phyloP scores from a whole-genome alignment of 2,113 vertebrate species.

The Ivindomyrus marchei region DNA sequence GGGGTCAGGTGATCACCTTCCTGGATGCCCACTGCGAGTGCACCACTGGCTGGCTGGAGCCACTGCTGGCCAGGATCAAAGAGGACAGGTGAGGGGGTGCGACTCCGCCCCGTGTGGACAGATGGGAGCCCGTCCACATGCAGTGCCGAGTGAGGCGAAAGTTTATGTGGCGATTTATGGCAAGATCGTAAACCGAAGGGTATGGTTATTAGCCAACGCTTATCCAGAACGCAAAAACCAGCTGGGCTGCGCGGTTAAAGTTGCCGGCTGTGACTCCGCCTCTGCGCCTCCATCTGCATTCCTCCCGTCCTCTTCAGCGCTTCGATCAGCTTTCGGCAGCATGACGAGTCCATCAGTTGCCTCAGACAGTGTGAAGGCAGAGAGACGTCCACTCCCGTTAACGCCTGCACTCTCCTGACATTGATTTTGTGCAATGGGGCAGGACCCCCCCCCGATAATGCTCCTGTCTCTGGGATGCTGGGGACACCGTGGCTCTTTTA shows the following conservation, averaged over 20 bases:
- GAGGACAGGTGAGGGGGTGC: constrained; percentile 62
- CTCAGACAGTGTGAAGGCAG: neutral
- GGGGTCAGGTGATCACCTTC: constrained; percentile 89
- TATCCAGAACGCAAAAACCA: neutral
- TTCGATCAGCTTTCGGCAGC: neutral
- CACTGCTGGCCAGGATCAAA: constrained; percentile 82
- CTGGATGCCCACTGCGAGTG: constrained; percentile 96
- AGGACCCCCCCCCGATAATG: neutral
- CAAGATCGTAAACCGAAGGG: neutral
- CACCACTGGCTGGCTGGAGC: constrained; percentile 88
- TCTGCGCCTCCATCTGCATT: neutral
- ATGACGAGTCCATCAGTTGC: neutral
- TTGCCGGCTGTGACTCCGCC: neutral
- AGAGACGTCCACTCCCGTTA: neutral
- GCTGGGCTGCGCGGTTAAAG: neutral
- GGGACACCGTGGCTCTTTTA: neutral
- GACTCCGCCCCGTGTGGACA: neutral
- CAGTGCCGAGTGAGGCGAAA: neutral
- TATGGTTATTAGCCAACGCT: neutral
- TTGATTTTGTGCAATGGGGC: neutral
- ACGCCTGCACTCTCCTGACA: neutral
- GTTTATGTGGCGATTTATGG: neutral
- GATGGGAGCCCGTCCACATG: neutral
- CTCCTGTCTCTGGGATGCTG: neutral
- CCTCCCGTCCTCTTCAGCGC: neutral